Percentiles rank a stretch among this genome's conserved stretches.
phyloP scores from a whole-genome alignment of 2,797 vertebrate species.

The Myotis findleyi region DNA sequence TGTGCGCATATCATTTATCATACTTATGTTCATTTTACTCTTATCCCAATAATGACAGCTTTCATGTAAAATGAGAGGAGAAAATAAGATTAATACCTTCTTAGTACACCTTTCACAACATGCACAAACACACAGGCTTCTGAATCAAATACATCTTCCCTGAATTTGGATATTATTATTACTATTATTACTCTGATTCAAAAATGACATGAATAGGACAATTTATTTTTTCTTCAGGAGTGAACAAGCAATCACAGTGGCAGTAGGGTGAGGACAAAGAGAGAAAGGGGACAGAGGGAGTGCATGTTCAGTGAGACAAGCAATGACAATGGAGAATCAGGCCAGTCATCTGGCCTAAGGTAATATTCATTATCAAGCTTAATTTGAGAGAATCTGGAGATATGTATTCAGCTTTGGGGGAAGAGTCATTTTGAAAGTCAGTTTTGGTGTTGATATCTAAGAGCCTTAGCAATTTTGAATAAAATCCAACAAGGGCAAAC shows the following conservation, averaged over 20 bases:
- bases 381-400: constrained; percentile 43
- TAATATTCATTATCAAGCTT: constrained; percentile 63
- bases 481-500: constrained; percentile 58
- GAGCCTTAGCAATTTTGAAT: constrained; percentile 57
- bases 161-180: constrained; percentile 73
- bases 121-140: constrained; percentile 51
- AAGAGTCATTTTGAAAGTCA: constrained; percentile 46
- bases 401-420: constrained; percentile 51
- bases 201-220: constrained; percentile 66
- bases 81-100: constrained; percentile 82
- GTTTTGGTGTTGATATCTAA: constrained; percentile 29
- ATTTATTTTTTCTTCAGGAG: constrained; percentile 22
- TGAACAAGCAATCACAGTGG: constrained; percentile 15
- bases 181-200: constrained; percentile 60
- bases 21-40: constrained; percentile 84
- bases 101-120: constrained; percentile 77
- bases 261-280: not conserved
- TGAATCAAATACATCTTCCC: constrained; percentile 65
- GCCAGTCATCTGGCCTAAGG: constrained; percentile 70
- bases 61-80: constrained; percentile 80
- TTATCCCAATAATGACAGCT: constrained; percentile 81
- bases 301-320: constrained; percentile 56
- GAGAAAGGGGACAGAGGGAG: not conserved
- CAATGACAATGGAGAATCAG: constrained; percentile 65
- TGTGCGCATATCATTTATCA: constrained; percentile 84